Percentiles rank a stretch among this genome's conserved stretches.
phyloP scores from a whole-genome alignment of 1,140 invertebrate species.

The Drosophila albomicans region DNA sequence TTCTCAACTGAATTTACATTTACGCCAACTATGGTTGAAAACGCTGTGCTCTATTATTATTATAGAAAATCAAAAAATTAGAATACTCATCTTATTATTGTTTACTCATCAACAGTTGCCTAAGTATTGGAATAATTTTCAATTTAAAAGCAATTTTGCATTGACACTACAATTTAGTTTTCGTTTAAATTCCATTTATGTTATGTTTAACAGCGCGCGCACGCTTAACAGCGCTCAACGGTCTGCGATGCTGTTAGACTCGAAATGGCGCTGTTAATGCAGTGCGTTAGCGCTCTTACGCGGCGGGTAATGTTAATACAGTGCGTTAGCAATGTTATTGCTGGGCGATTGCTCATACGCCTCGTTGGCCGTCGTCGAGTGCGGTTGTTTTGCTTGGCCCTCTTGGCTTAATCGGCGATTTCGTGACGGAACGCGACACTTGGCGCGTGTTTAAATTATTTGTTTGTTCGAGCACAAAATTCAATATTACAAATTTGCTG shows the following conservation, averaged over 20 bases:
- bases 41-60: too few species aligned
- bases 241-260: slow-evolving; percentile 6
- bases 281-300: slow-evolving; percentile 11
- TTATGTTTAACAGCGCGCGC: slow-evolving; percentile 10
- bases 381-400: slow-evolving; percentile 41
- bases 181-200: background rate
- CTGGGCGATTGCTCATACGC: slow-evolving; percentile 40
- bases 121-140: background rate
- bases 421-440: slow-evolving; percentile 21
- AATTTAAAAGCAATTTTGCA: background rate
- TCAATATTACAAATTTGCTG: background rate
- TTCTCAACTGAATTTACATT: too few species aligned
- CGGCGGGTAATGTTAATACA: background rate
- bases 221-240: background rate
- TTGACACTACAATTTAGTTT: background rate
- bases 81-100: too few species aligned
- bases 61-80: too few species aligned
- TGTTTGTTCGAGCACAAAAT: background rate
- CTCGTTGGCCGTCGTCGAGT: slow-evolving; percentile 47
- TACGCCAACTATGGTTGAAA: too few species aligned
- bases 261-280: slow-evolving; percentile 13
- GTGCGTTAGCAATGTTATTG: background rate
- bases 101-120: too few species aligned
- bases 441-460: slow-evolving; percentile 40
- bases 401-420: slow-evolving; percentile 21